Evolutionary conservation across 2,113 vertebrate genomes (phyloP), one percentile per base, ranked within the genome.

Genomic region (Poeciliopsis turrubarensis): DNA sequence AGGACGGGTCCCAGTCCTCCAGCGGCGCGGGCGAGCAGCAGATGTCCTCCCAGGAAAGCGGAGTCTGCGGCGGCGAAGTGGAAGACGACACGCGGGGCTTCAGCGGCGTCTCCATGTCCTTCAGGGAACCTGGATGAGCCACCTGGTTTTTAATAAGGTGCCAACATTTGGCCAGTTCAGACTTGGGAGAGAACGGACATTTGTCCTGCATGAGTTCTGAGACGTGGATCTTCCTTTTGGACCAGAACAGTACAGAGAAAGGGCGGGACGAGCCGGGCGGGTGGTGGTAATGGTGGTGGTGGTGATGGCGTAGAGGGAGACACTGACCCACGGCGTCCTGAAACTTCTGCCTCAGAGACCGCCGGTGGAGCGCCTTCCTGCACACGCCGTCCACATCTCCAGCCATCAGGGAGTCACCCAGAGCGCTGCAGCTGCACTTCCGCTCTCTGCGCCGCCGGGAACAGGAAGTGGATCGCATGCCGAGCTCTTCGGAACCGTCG

Each of bases 271-370:
- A 85, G 5, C 89, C 89, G 0, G 81, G 91, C 19, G 94, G 89
- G 83, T 94, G 92, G 68, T 95, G 94, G 84, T 93, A 94, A 30
- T 95, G 94, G 44, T 96, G 96, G 1, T 94, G 51, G 10, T 57
- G 92, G 89, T 94, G 94, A 30, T 95, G 94, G 69, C 95, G 97
- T 30, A 98, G 93, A 19, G 97, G 98, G 6, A 99, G 96, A 91
- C 97, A 99, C 84, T 99, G 98, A 0, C 96, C 97, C 83, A 99
- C 93, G 0, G 98, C 97, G 61, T 99, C 98, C 83, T 99, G 97
- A 63, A 99, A 94, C 89, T 98, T 99, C 92, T 99, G 97, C 64
- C 97, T 94, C 41, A 99, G 94, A 29, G 97, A 98, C 1, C 97
- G 94, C 0, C 96, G 95, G 10, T 96, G 90, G 87, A 97, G 88